Conservation (phyloP, 2,797 vertebrate genomes). For the Protosalanx chinensis region DNA sequence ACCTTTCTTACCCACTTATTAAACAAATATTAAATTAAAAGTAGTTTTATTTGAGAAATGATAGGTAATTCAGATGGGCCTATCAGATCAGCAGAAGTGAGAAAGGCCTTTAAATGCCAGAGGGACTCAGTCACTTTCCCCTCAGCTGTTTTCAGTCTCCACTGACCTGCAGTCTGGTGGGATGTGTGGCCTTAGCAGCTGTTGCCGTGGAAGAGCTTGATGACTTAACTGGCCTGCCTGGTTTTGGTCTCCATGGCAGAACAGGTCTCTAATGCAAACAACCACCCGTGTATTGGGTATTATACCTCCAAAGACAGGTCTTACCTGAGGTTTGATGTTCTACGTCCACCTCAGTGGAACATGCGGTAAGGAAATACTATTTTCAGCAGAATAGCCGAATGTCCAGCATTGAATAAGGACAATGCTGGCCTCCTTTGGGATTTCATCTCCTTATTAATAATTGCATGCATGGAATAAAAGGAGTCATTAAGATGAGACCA, state of each 20-base stretch:
- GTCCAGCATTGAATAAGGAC: too few relatives aligned
- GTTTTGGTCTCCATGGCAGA: conserved; percentile 28
- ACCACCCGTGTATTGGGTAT: neutral
- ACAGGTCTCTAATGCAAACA: conserved; percentile 24
- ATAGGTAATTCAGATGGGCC: neutral
- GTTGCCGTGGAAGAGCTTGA: conserved; percentile 4
- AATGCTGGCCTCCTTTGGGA: too few relatives aligned
- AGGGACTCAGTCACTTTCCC: neutral
- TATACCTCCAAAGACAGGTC: neutral
- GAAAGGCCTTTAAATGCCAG: neutral
- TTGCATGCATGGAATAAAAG: too few relatives aligned
- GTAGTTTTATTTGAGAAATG: neutral
- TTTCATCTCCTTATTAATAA: too few relatives aligned
- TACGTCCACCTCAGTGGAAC: neutral
- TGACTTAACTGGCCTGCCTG: conserved; percentile 9
- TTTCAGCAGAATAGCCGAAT: too few relatives aligned
- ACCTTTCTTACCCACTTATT: neutral
- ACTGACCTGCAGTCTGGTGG: neutral
- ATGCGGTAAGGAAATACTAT: too few relatives aligned
- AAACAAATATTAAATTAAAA: neutral
- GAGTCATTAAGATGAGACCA: too few relatives aligned
- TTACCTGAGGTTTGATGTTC: neutral
- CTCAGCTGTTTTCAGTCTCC: neutral
- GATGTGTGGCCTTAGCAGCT: conserved; percentile 2
- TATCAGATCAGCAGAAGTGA: too few relatives aligned